Conservation (phyloP, 2,888 invertebrate species). For the Nesidiocoris tenuis region DNA sequence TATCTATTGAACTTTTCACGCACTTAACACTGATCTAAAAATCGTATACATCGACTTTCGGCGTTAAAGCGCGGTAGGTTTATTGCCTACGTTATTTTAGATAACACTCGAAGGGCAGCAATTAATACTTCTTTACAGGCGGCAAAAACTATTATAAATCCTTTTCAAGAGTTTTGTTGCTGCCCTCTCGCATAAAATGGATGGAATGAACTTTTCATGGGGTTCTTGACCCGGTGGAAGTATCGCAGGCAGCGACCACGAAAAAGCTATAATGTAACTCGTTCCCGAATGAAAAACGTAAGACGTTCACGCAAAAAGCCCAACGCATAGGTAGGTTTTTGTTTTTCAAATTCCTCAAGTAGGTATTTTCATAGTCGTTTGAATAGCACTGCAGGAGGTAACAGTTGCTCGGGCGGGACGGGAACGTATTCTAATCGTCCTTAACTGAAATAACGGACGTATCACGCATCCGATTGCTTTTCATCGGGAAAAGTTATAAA, state of each 20-base stretch:
- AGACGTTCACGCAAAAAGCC: background rate
- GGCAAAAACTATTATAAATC: slow-evolving; percentile 1
- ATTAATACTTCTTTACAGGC: background rate
- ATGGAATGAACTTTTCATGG: slow-evolving; percentile 1
- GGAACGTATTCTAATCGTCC: no score
- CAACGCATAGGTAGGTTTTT: no score
- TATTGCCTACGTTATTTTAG: background rate
- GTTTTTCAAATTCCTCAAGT: background rate
- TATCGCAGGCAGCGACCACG: slow-evolving; percentile 3
- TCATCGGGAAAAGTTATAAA: no score
- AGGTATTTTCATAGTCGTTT: no score
- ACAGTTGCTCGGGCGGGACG: no score
- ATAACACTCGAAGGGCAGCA: background rate
- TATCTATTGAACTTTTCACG: no score
- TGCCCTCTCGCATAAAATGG: background rate
- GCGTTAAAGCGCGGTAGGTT: background rate
- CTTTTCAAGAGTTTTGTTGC: background rate
- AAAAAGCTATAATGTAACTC: background rate
- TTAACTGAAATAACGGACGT: no score
- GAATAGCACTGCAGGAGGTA: no score
- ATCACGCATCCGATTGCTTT: no score
- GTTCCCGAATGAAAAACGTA: background rate
- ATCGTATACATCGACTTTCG: no score
- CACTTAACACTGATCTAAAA: no score
- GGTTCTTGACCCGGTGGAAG: slow-evolving; percentile 10